A percentile compares a stretch with the other conserved stretches of the same genome.
phyloP scores from a whole-genome alignment of 2,888 invertebrate species.

The Drosophila aldrichi region DNA sequence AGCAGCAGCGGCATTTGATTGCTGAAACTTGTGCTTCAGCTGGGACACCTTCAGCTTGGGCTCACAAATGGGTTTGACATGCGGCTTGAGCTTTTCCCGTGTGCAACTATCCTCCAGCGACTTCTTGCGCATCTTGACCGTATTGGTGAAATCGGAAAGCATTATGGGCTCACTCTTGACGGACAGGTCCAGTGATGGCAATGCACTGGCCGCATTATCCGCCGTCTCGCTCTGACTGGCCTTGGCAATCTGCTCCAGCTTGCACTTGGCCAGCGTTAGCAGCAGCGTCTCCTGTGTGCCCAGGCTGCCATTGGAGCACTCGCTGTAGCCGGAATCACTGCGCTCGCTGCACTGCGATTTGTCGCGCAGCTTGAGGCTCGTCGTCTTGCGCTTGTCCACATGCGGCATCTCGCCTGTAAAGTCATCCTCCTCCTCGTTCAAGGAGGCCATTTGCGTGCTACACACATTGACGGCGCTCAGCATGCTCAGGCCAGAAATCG shows the following conservation, averaged over 20 bases:
- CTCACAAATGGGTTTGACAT: conserved; percentile 71
- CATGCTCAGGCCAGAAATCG: conserved; percentile 84
- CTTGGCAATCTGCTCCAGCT: conserved; percentile 84
- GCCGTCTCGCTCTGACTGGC: conserved; percentile 38
- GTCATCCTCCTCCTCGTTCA: conserved; percentile 86
- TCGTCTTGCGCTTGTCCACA: conserved; percentile 61
- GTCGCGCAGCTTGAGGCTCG: conserved; percentile 69
- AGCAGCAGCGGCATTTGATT: conserved; percentile 38
- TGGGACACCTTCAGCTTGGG: conserved; percentile 84
- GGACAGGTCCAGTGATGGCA: conserved; percentile 49
- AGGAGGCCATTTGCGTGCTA: conserved; percentile 86
- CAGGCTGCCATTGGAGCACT: conserved; percentile 86
- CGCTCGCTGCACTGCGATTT: conserved; percentile 86
- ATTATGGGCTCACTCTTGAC: conserved; percentile 78
- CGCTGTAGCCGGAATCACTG: conserved; percentile 87
- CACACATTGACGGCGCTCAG: conserved; percentile 67
- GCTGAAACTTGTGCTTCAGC: conserved; percentile 83
- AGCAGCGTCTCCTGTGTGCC: conserved; percentile 60
- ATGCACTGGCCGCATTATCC: conserved; percentile 11
- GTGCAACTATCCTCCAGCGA: conserved; percentile 83
- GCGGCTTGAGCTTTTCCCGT: conserved; percentile 81
- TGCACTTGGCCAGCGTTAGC: conserved; percentile 80
- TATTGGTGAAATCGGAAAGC: conserved; percentile 85
- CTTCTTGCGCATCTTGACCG: conserved; percentile 85
- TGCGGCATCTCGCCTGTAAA: conserved; percentile 78